A percentile compares a stretch with the other conserved stretches of the same genome.
Conservation (phyloP, 1,140 invertebrate species). For the Vanessa tameamea region DNA sequence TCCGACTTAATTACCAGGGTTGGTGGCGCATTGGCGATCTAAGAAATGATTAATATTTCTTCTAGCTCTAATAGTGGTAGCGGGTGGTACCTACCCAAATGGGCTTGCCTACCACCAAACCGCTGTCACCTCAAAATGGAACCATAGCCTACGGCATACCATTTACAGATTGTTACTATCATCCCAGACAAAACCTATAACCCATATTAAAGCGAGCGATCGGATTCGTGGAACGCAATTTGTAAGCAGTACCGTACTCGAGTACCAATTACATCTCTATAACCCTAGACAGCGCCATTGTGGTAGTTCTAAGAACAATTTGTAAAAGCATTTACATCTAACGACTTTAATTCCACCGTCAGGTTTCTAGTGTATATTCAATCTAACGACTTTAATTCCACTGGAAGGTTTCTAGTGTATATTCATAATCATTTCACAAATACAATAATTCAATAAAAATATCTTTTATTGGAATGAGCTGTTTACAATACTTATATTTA, state of each 20-base stretch:
- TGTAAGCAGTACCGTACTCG: conserved; percentile 42
- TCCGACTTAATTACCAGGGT: too few species aligned
- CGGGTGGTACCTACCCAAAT: too few species aligned
- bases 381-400: conserved; percentile 28
- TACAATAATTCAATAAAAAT: too few species aligned
- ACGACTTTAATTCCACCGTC: conserved; percentile 16
- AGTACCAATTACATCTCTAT: conserved; percentile 43
- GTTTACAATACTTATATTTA: too few species aligned
- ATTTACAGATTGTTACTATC: conserved; percentile 10
- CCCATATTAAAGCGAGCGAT: conserved; percentile 38
- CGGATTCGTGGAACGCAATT: conserved; percentile 37
- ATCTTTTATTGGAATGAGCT: too few species aligned
- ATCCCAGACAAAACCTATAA: conserved; percentile 37
- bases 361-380: neutral
- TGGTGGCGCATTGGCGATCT: too few species aligned
- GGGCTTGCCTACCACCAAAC: too few species aligned
- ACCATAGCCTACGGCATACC: too few species aligned
- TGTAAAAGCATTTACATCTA: conserved; percentile 33
- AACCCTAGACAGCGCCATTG: conserved; percentile 35
- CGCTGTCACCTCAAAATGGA: too few species aligned
- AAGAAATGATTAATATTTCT: too few species aligned
- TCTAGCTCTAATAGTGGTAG: too few species aligned
- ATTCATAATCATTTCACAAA: too few species aligned
- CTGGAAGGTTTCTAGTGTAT: neutral
- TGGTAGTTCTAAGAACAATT: conserved; percentile 37